Evolutionary conservation across 2,888 invertebrate genomes (phyloP).

Genomic region (Altica lythri): DNA sequence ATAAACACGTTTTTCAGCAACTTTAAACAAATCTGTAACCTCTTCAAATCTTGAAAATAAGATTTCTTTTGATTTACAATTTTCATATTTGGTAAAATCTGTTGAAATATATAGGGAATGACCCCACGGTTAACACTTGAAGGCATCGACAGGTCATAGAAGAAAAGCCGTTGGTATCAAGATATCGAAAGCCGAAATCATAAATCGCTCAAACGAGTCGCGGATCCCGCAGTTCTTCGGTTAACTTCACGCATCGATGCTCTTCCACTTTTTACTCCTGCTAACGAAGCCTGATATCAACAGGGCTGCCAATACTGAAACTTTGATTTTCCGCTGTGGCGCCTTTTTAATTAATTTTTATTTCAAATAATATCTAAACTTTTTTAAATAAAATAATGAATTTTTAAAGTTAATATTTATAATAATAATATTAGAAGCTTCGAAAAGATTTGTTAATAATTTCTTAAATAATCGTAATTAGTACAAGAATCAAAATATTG

Average conservation of each 20-base stretch:
- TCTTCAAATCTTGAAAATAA: no score
- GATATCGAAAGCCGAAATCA: conserved; percentile 53
- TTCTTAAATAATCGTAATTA: no score
- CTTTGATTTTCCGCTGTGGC: conserved; percentile 17
- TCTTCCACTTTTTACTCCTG: conserved; percentile 48
- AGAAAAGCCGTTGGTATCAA: conserved; percentile 43
- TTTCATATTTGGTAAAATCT: no score
- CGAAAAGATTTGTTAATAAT: no score
- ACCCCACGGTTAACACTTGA: conserved; percentile 1
- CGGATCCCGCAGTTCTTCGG: conserved; percentile 44
- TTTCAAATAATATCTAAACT: background rate
- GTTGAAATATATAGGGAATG: no score
- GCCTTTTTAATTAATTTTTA: conserved; percentile 10
- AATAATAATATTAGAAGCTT: no score
- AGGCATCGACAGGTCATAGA: conserved; percentile 21
- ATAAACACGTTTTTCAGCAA: no score
- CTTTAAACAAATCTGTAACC: no score
- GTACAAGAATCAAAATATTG: no score
- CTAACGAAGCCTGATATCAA: conserved; percentile 41
- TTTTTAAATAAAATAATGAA: background rate
- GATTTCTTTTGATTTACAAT: no score
- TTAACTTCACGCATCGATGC: conserved; percentile 48
- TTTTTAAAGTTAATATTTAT: no score
- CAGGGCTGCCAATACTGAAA: conserved; percentile 30
- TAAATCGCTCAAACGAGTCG: conserved; percentile 50